Evolutionary conservation across 2,113 vertebrate species (phyloP), one percentile per base, ranked within the genome.

Genomic region (Pituophis catenifer): DNA sequence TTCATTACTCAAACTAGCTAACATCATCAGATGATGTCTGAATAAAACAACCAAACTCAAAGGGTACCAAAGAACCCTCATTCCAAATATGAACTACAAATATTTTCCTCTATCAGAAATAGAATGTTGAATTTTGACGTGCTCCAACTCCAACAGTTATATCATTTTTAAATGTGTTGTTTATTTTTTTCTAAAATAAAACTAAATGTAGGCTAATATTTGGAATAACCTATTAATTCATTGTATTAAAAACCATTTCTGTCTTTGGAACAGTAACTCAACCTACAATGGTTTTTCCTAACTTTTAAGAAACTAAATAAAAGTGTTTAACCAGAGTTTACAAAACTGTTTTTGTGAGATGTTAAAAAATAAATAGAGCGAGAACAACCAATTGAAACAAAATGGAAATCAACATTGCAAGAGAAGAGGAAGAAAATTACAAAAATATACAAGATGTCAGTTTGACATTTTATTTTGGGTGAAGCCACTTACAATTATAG

Each of bases 391-490:
- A 91, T 23, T 59, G 81, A 87, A 87, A 86, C 11, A 38, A 91
- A 58, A 86, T 86, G 59, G 13, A 91, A 58, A 29, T 33, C n/a
- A 58, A 10, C 21, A 11, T 44, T 55, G 54, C 8, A 13, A 44
- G 29, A 52, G 50, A 24, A 53, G 26, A 54, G 50, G 7, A 13
- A 5, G 29, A 90, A 90, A 62, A 62, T 52, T 26, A 50, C 26
- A 52, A 70, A 90, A 90, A 65, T 65, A 62, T 44, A 65, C 58
- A 21, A n/a, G 58, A 50, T 65, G 59, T 90, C 58, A 75, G 90
- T 75, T 81, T 91, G 90, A 33, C 33, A 91, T n/a, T 91, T 91
- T n/a, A 91, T 54, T 75, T 91, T 91, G 29, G 29, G 19, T 12
- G 19, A 91, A 54, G 26, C 89, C 48, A 62, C 24, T 90, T 90